Conservation (phyloP, 2,888 invertebrate genomes). For the Cybosia mesomella region DNA sequence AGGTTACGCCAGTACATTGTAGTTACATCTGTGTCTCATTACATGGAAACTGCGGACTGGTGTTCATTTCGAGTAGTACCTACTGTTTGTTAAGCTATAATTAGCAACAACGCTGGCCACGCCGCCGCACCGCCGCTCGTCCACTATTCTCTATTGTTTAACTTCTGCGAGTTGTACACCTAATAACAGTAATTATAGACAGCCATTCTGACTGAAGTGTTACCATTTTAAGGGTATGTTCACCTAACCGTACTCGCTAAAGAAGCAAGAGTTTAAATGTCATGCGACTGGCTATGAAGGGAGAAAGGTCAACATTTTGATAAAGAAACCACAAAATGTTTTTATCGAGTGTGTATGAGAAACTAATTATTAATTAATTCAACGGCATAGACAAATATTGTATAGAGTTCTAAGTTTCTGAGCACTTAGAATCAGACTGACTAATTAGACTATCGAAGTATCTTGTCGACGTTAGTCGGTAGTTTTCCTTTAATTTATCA, state of each 20-base stretch:
- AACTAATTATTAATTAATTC: not conserved
- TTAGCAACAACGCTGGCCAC: not conserved
- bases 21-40: not conserved
- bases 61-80: not conserved
- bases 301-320: not conserved
- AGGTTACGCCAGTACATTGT: not conserved
- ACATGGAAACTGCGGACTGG: not conserved
- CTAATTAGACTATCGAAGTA: too few relatives aligned
- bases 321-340: not conserved
- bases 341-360: not conserved
- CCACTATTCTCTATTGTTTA: conserved; percentile 1
- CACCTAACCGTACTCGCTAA: not conserved
- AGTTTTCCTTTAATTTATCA: too few relatives aligned
- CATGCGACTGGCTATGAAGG: not conserved
- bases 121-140: not conserved
- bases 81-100: not conserved
- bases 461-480: too few relatives aligned
- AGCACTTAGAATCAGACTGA: too few relatives aligned
- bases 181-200: conserved; percentile 5
- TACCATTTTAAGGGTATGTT: not conserved
- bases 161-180: not conserved
- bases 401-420: too few relatives aligned
- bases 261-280: not conserved
- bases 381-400: not conserved
- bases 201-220: not conserved